Evolutionary conservation across 2,113 vertebrate genomes (phyloP).

Genomic region (Rhipidura dahli): DNA sequence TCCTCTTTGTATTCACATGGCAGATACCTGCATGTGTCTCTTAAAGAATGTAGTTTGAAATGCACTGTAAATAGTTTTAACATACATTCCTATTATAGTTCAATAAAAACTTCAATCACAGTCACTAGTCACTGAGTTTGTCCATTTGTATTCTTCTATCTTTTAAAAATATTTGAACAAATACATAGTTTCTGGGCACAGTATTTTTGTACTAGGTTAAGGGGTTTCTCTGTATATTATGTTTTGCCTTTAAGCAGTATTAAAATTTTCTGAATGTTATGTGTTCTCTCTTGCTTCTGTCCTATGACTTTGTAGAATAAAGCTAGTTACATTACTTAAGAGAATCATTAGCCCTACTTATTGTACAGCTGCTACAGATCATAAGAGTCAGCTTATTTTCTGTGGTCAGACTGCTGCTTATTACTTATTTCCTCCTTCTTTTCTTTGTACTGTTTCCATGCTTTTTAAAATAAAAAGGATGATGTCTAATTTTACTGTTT

Average conservation of each 20-base stretch:
- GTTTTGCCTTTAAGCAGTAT: constrained; percentile 48
- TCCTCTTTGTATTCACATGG: background rate
- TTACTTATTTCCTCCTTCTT: background rate
- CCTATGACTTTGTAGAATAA: background rate
- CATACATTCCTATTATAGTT: constrained; percentile 58
- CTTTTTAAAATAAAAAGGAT: constrained; percentile 70
- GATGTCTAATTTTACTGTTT: background rate
- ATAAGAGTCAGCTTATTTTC: background rate
- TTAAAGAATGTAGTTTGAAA: constrained; percentile 60
- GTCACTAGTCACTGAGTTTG: constrained; percentile 67
- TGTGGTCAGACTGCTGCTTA: background rate
- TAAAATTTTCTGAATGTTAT: background rate
- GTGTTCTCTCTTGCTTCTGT: background rate
- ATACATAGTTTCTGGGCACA: constrained; percentile 73
- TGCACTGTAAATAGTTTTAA: constrained; percentile 72
- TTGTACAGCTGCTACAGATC: background rate
- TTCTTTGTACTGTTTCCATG: constrained; percentile 48
- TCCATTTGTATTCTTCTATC: constrained; percentile 65
- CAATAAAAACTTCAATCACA: constrained; percentile 45
- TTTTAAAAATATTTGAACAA: constrained; percentile 71
- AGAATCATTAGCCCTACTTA: background rate
- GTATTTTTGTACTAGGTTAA: constrained; percentile 76
- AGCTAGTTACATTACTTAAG: background rate
- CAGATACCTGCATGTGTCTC: background rate
- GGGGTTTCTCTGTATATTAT: constrained; percentile 64